Evolutionary conservation across 2,113 vertebrate species (phyloP).

Genomic region (Semnopithecus entellus): DNA sequence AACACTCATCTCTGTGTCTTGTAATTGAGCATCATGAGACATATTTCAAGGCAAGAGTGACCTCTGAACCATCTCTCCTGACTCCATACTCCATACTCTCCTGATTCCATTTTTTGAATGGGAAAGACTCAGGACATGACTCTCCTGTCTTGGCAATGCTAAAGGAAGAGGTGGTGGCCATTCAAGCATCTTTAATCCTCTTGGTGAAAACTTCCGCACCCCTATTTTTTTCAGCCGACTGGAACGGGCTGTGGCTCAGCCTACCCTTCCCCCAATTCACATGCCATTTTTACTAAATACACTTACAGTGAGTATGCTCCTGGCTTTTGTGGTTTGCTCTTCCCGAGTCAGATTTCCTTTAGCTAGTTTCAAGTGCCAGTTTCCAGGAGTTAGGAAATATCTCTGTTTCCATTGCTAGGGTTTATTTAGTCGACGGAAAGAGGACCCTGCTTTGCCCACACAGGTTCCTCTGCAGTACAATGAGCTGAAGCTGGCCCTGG

Average conservation of each 20-base stretch:
- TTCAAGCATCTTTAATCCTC: conserved; percentile 61
- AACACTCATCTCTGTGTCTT: conserved; percentile 53
- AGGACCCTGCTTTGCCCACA: conserved; percentile 95
- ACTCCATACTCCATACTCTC: conserved; percentile 60
- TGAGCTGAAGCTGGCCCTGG: conserved; percentile 97
- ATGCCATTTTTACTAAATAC: conserved; percentile 79
- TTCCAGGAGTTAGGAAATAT: conserved; percentile 90
- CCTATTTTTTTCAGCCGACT: conserved; percentile 63
- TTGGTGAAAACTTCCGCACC: conserved; percentile 52
- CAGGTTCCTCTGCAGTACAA: conserved; percentile 98
- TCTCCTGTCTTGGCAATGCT: conserved; percentile 63
- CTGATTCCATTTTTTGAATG: conserved; percentile 72
- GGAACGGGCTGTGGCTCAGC: conserved; percentile 64
- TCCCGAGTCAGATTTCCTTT: conserved; percentile 82
- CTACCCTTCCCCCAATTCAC: conserved; percentile 73
- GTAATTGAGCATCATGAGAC: conserved; percentile 64
- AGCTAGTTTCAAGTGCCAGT: conserved; percentile 83
- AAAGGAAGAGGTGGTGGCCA: conserved; percentile 70
- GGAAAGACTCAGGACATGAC: conserved; percentile 67
- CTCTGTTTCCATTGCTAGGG: conserved; percentile 93
- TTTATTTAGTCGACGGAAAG: conserved; percentile 97
- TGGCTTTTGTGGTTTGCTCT: conserved; percentile 67
- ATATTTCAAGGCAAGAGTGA: conserved; percentile 59
- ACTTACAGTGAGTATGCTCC: conserved; percentile 80
- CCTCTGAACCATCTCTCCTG: conserved; percentile 62